These are phyloP conservation scores for Ethmia dodecea DNA, from an alignment of 2,888 invertebrate genomes.

Conservation along the genomic window DNA sequence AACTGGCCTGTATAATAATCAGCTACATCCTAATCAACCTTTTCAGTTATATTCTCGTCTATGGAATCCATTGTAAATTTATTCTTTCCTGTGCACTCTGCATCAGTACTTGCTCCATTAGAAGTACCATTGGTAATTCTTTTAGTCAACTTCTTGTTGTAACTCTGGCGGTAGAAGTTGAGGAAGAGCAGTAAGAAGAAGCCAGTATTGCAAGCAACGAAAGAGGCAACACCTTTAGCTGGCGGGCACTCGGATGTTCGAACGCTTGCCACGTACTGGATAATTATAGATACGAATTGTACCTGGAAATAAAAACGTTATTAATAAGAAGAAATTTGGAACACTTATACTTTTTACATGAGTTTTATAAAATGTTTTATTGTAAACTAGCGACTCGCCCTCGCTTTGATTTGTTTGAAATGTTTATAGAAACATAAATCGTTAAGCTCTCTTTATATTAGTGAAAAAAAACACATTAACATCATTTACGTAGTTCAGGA, in stretches of 20 bases:
- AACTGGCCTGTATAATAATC: too few species aligned
- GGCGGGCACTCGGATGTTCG: slow-evolving; percentile 78
- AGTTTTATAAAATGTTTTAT: too few species aligned
- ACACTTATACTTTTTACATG: too few species aligned
- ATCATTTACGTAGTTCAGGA: too few species aligned
- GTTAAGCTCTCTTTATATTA: too few species aligned
- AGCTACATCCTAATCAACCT: too few species aligned
- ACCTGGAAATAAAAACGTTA: slow-evolving; percentile 62
- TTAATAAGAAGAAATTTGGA: too few species aligned
- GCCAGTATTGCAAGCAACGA: slow-evolving; percentile 74
- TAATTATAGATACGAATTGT: slow-evolving; percentile 80
- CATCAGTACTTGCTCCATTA: background rate
- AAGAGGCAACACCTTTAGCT: slow-evolving; percentile 72
- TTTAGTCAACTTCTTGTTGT: slow-evolving; percentile 30
- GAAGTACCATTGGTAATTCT: background rate
- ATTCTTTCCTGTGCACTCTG: background rate
- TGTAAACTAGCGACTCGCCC: too few species aligned
- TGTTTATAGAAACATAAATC: too few species aligned
- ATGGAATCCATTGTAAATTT: background rate
- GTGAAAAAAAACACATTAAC: too few species aligned
- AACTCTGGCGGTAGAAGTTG: slow-evolving; percentile 78
- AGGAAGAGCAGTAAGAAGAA: slow-evolving; percentile 80
- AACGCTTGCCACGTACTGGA: slow-evolving; percentile 70
- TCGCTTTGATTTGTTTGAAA: too few species aligned
- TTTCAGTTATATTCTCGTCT: too few species aligned